Conservation (phyloP, 2,888 invertebrate genomes). For the Polydrusus tereticollis region DNA sequence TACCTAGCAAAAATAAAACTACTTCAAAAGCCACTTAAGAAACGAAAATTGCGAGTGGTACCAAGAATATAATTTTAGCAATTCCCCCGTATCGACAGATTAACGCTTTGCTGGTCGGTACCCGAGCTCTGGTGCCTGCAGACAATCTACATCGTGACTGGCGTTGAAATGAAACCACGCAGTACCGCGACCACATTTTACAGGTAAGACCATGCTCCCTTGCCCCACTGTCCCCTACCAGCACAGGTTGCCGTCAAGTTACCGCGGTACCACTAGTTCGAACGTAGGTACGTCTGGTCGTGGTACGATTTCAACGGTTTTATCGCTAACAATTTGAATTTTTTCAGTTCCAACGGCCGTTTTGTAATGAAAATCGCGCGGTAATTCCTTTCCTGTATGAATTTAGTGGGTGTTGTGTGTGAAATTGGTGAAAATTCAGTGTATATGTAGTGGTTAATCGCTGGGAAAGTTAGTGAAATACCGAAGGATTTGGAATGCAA, state of each 20-base stretch:
- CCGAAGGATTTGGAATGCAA: slow-evolving; percentile 55
- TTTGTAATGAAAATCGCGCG: slow-evolving; percentile 17
- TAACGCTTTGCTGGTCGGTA: slow-evolving; percentile 19
- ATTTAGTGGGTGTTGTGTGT: slow-evolving; percentile 30
- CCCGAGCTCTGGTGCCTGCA: slow-evolving; percentile 29
- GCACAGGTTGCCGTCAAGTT: slow-evolving; percentile 55
- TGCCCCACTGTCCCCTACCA: slow-evolving; percentile 50
- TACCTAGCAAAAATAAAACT: too few relatives aligned
- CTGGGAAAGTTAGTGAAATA: slow-evolving; percentile 31
- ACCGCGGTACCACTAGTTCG: slow-evolving; percentile 54
- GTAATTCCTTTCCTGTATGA: not conserved
- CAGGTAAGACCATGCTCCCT: slow-evolving; percentile 47
- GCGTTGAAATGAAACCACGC: slow-evolving; percentile 51
- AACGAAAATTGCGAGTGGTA: not conserved
- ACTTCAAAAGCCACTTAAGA: not conserved
- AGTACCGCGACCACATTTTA: slow-evolving; percentile 50
- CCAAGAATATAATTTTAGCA: not conserved
- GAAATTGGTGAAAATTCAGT: slow-evolving; percentile 9
- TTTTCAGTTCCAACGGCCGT: slow-evolving; percentile 27
- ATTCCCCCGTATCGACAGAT: slow-evolving; percentile 17
- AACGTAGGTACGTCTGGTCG: slow-evolving; percentile 54
- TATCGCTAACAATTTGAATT: slow-evolving; percentile 48
- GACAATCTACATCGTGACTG: slow-evolving; percentile 49
- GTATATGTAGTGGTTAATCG: slow-evolving; percentile 1
- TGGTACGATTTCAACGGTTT: slow-evolving; percentile 48